Evolutionary conservation across 2,797 vertebrate genomes (phyloP).

Genomic region (Arrhamphus sclerolepis): DNA sequence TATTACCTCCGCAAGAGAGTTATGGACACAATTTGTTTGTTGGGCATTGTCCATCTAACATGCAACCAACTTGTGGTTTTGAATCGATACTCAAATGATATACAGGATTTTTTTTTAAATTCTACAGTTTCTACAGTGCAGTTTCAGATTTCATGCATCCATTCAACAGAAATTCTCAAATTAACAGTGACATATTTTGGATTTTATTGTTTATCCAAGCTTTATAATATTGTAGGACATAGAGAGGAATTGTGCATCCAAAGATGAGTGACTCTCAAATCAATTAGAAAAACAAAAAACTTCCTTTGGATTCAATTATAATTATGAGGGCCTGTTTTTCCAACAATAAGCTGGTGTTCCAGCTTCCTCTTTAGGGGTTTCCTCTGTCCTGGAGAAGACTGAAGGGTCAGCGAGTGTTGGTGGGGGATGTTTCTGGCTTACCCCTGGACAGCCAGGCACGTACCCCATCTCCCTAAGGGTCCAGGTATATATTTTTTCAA

Average conservation of each 20-base stretch:
- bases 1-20: conserved; percentile 17
- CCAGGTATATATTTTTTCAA: conserved; percentile 66
- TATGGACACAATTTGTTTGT: too few species aligned
- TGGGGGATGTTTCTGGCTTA: conserved; percentile 61
- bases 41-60: too few species aligned
- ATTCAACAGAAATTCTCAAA: too few species aligned
- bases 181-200: too few species aligned
- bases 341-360: conserved; percentile 51
- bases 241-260: not conserved
- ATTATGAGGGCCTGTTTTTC: conserved; percentile 53
- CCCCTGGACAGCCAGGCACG: conserved; percentile 68
- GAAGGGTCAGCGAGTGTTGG: conserved; percentile 66
- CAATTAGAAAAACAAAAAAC: not conserved
- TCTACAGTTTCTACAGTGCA: too few species aligned
- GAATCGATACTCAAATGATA: not conserved
- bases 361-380: conserved; percentile 69
- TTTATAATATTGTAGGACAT: too few species aligned
- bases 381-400: conserved; percentile 73
- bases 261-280: not conserved
- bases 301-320: conserved; percentile 6
- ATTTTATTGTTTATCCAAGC: too few species aligned
- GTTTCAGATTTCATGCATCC: too few species aligned
- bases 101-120: not conserved
- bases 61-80: too few species aligned
- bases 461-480: conserved; percentile 63